Conservation (phyloP, 2,888 invertebrate species). For the Lissocephala sabroskyi region DNA sequence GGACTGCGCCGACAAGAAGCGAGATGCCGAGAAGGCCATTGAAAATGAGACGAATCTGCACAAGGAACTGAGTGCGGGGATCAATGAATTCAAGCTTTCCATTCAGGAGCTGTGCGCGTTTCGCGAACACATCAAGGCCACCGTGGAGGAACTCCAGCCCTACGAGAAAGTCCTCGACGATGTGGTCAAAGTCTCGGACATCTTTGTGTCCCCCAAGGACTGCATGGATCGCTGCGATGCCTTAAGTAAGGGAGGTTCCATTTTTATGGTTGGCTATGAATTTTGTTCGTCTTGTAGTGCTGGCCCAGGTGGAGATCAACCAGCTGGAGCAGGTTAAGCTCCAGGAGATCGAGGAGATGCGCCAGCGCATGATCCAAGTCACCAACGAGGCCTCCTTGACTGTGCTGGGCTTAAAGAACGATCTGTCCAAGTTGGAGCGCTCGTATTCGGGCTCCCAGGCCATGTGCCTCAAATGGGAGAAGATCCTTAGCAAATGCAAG, state of each 20-base stretch:
- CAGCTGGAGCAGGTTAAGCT: slow-evolving; percentile 59
- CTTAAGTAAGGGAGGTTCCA: slow-evolving; percentile 52
- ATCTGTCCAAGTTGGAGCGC: slow-evolving; percentile 64
- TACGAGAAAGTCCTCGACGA: slow-evolving; percentile 70
- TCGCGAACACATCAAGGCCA: slow-evolving; percentile 56
- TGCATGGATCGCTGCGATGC: slow-evolving; percentile 72
- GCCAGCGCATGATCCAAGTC: slow-evolving; percentile 66
- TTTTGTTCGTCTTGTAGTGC: no score
- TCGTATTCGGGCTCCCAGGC: slow-evolving; percentile 56
- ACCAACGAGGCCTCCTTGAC: slow-evolving; percentile 68
- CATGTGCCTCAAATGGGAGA: slow-evolving; percentile 68
- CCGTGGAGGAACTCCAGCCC: slow-evolving; percentile 65
- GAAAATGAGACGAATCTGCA: slow-evolving; percentile 51
- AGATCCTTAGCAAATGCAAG: slow-evolving; percentile 60
- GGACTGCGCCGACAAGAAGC: slow-evolving; percentile 68
- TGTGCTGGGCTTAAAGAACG: slow-evolving; percentile 68
- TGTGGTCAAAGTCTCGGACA: slow-evolving; percentile 62
- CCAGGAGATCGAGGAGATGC: slow-evolving; percentile 67
- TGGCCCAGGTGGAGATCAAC: slow-evolving; percentile 69
- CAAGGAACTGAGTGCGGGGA: slow-evolving; percentile 46
- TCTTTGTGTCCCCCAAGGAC: slow-evolving; percentile 68
- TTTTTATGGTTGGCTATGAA: no score
- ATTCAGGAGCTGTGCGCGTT: slow-evolving; percentile 58
- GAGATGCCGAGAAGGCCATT: slow-evolving; percentile 60
- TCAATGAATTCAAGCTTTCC: slow-evolving; percentile 45